Evolutionary conservation across 2,113 vertebrate species (phyloP).

Genomic region (Montifringilla adamsi): DNA sequence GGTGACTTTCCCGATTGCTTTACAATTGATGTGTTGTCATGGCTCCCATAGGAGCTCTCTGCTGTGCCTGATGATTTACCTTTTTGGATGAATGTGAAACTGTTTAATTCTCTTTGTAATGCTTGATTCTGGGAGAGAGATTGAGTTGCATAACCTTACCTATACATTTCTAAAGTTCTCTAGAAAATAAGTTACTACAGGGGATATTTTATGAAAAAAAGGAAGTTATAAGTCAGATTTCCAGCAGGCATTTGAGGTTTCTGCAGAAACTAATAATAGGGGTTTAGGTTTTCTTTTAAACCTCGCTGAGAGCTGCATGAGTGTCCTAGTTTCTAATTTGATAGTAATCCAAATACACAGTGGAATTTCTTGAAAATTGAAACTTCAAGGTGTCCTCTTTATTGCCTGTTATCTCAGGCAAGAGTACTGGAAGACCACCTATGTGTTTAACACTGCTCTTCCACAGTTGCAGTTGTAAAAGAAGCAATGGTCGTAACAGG

Average conservation of each 20-base stretch:
- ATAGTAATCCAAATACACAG: constrained; percentile 56
- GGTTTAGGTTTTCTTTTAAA: constrained; percentile 35
- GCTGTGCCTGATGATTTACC: constrained; percentile 17
- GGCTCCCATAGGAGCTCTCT: constrained; percentile 13
- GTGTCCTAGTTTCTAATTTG: constrained; percentile 55
- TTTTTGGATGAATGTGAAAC: background rate
- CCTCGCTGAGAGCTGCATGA: constrained; percentile 18
- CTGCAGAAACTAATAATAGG: constrained; percentile 40
- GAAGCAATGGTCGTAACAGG: background rate
- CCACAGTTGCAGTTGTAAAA: background rate
- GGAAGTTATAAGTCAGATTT: constrained; percentile 9
- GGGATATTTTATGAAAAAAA: constrained; percentile 20
- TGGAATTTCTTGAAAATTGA: constrained; percentile 58
- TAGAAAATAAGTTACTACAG: background rate
- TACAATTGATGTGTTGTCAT: constrained; percentile 14
- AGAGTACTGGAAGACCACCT: constrained; percentile 32
- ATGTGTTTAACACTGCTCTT: constrained; percentile 16
- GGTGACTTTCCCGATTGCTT: background rate
- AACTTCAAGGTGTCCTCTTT: constrained; percentile 55
- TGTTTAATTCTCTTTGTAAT: constrained; percentile 30
- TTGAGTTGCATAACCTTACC: constrained; percentile 6
- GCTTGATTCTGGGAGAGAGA: background rate
- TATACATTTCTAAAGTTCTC: background rate
- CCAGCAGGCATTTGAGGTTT: constrained; percentile 20
- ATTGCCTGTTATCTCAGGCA: constrained; percentile 46